Conservation (phyloP, 2,113 vertebrate species). For the Felis catus region DNA sequence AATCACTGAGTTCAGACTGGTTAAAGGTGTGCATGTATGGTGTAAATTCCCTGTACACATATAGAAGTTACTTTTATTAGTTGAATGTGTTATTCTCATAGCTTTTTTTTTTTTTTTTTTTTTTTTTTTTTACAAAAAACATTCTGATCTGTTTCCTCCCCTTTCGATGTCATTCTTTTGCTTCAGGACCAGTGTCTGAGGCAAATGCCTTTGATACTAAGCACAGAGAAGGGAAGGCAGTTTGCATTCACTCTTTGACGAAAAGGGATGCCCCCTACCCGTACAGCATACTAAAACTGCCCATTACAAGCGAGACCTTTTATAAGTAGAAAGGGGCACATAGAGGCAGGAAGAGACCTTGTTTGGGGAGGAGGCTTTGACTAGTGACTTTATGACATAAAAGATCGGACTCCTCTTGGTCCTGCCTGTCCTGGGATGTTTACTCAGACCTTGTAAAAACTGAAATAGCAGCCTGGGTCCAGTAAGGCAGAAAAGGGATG, state of each 20-base stretch:
- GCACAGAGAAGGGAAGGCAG: background rate
- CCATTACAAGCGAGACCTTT: background rate
- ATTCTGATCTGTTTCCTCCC: background rate
- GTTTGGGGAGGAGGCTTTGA: background rate
- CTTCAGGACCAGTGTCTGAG: background rate
- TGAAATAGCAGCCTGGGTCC: background rate
- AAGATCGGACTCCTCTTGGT: background rate
- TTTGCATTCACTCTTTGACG: background rate
- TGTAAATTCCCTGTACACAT: background rate
- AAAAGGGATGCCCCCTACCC: background rate
- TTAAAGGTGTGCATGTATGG: background rate
- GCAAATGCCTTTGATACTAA: background rate
- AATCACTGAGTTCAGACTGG: background rate
- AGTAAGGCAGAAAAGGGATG: background rate
- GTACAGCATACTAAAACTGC: background rate
- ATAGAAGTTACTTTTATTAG: background rate
- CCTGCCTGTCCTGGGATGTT: background rate
- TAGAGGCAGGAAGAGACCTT: constrained; percentile 31
- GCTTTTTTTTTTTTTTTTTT: background rate
- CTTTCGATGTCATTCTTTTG: background rate
- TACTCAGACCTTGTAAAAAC: background rate
- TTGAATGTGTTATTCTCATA: background rate
- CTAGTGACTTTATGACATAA: background rate
- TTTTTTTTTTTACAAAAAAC: background rate
- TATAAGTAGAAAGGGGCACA: background rate